Base-by-base conservation (phyloP, 2,113 vertebrate genomes). In the Podarcis muralis region DNA sequence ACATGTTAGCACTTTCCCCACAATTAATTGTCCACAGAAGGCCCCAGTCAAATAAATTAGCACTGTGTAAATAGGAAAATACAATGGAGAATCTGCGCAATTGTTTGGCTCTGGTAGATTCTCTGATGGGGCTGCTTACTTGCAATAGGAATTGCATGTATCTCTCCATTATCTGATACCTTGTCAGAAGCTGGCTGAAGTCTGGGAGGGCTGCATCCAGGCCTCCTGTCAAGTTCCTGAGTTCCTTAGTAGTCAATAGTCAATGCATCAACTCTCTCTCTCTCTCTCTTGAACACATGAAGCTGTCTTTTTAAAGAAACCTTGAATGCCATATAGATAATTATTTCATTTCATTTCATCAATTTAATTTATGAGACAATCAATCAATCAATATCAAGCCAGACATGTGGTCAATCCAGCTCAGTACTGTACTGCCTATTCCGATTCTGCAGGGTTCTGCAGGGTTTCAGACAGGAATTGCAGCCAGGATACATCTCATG, bases 51-150 rank as follows among this genome's bases (percentile, higher is more conserved):
- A 77, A 84, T 27, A 57, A 62, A 86, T 80, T n/a, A 79, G 76
- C 84, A 65, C 76, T 72, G 22, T 66, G 84, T 90, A 75, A 37
- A 68, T 83, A 83, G 30, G 59, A 83, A 75, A 81, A 82, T 40
- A 22, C 18, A 82, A 53, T 35, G 35, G 37, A 75, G 27, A 82
- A 75, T 88, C 35, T 35, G 32, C 30, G 32, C 30, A 65, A 48
- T 83, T 16, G 32, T 83, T 48, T 48, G 43, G 43, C 71, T 76
- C 1, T 76, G 7, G 27, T 15, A 66, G 27, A 68, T n/a, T n/a
- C 59, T 32, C 35, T 35, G 32, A 0, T 20, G 20, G 22, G 30
- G 22, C 37, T 37, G 22, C 22, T 27, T 6, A 62, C 9, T 11
- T 71, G 37, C 43, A 75, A 32, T 22, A 9, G 27, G 69, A 83